Conservation (phyloP, 1,140 invertebrate genomes). For the Bactericera cockerelli region DNA sequence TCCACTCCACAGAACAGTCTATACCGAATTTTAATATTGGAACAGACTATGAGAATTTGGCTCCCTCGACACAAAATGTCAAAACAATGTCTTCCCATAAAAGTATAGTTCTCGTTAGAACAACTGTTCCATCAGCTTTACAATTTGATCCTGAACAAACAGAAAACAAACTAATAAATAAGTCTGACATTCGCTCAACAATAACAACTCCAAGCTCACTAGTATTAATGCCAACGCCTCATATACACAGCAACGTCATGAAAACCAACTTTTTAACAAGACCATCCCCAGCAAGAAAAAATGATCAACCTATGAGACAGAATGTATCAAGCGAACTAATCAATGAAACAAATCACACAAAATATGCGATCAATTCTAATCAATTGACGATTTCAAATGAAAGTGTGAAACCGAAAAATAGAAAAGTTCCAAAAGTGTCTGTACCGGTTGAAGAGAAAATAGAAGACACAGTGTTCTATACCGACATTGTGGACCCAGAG, state of each 20-base stretch:
- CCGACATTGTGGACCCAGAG: not conserved
- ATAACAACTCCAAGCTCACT: not conserved
- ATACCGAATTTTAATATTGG: slow-evolving; percentile 6
- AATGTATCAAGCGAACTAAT: too few species aligned
- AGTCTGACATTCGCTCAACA: too few species aligned
- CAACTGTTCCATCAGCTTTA: too few species aligned
- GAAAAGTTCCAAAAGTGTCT: not conserved
- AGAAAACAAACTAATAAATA: too few species aligned
- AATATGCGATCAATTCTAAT: too few species aligned
- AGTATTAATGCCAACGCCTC: not conserved
- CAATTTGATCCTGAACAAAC: too few species aligned
- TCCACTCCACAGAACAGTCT: not conserved
- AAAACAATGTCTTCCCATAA: not conserved
- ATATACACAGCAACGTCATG: not conserved
- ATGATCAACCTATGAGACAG: too few species aligned
- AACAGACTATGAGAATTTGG: not conserved
- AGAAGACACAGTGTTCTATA: slow-evolving; percentile 5
- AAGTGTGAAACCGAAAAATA: too few species aligned
- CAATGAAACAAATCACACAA: too few species aligned
- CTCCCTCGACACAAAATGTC: not conserved
- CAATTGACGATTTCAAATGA: too few species aligned
- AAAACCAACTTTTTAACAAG: not conserved
- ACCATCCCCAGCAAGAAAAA: too few species aligned
- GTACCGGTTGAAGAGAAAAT: not conserved
- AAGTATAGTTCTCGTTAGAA: too few species aligned